phyloP scores from a whole-genome alignment of 2,113 vertebrate species.

The Mastomys coucha region DNA sequence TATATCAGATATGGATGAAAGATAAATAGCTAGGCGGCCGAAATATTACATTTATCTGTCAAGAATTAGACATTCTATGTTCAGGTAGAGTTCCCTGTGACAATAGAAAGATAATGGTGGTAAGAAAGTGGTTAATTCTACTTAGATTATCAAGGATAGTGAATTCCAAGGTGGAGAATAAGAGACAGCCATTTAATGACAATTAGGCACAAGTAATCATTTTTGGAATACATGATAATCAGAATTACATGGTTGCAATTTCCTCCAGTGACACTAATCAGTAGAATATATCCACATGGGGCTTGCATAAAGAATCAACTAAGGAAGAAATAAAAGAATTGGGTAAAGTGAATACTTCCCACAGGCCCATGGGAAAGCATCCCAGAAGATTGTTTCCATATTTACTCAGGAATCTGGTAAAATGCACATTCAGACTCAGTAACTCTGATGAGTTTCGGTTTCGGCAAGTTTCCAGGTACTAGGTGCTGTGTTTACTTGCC shows the following conservation, averaged over 20 bases:
- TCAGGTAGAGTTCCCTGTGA: background rate
- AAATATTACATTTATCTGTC: background rate
- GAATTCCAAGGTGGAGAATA: conserved; percentile 1
- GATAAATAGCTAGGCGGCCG: background rate
- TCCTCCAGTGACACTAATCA: background rate
- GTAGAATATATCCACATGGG: background rate
- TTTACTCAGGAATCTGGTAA: background rate
- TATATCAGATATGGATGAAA: background rate
- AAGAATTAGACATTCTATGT: background rate
- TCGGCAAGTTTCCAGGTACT: background rate
- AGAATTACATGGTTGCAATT: background rate
- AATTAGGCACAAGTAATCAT: background rate
- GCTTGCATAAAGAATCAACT: background rate
- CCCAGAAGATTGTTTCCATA: background rate
- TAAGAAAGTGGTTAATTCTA: background rate
- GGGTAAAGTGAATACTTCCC: background rate
- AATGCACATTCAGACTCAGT: background rate
- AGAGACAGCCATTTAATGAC: background rate
- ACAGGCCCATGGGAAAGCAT: background rate
- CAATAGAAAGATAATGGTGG: background rate
- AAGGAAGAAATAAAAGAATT: background rate
- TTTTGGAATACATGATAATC: background rate
- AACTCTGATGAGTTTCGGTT: background rate
- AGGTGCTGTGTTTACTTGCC: background rate
- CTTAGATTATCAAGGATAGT: background rate